Conservation (phyloP, 2,888 invertebrate genomes). For the Cremastinae sp. region DNA sequence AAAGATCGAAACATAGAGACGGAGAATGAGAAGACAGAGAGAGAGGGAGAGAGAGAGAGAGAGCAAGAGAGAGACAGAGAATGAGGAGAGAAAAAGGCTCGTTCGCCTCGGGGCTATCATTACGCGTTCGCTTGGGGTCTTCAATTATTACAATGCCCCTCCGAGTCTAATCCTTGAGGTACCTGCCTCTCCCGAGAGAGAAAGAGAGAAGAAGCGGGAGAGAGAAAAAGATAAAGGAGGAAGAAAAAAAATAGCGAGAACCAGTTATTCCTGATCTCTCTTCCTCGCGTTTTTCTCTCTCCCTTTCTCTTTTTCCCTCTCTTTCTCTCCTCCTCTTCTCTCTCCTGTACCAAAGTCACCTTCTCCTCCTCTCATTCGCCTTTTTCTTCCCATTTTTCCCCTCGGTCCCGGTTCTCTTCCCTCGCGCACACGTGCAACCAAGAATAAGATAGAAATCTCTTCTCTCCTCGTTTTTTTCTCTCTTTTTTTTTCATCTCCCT, state of each 20-base stretch:
- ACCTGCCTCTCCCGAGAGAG: conserved; percentile 51
- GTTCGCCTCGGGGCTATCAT: conserved; percentile 59
- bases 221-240: not conserved
- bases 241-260: conserved; percentile 42
- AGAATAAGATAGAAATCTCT: conserved; percentile 50
- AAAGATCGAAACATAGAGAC: not conserved
- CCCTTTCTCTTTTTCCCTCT: conserved; percentile 1
- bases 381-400: conserved; percentile 1
- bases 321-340: not conserved
- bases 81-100: conserved; percentile 45
- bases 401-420: not conserved
- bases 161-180: conserved; percentile 59
- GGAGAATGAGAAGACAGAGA: not conserved
- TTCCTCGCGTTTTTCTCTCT: conserved; percentile 6
- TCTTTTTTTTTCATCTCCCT: conserved; percentile 5
- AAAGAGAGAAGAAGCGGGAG: not conserved
- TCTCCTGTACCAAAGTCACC: not conserved
- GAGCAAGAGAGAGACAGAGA: not conserved
- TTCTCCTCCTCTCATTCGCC: not conserved
- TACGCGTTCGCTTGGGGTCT: conserved; percentile 60
- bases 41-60: conserved; percentile 22
- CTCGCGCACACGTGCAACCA: conserved; percentile 37
- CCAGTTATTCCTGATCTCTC: conserved; percentile 51
- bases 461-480: conserved; percentile 3
- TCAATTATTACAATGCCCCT: conserved; percentile 61